Base-by-base conservation (phyloP, 1,140 invertebrate genomes). In the Drosophila kepulauana region DNA sequence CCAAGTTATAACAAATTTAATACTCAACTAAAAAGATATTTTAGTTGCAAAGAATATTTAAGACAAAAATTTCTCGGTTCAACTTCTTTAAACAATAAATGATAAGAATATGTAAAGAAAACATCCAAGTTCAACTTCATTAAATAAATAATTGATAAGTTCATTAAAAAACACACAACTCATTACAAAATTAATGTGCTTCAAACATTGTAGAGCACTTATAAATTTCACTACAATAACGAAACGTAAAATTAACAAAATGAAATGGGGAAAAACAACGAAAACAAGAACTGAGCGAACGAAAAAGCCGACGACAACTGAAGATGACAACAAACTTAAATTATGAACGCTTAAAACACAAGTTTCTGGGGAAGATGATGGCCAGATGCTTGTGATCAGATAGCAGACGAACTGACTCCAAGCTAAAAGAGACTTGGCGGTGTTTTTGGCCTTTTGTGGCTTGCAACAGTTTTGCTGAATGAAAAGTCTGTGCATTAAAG, bases 281-380 rank as follows among this genome's bases (percentile, higher is more conserved):
- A 35, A 58, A 73, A 79, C 57, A 43, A 33, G 11, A 61, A 73
- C 45, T 80, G 28, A 75, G 56, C 5, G 54, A 54, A 35, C 41
- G 41, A 48, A 52, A 52, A 15, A 41, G 65, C 35, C 46, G 54
- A 59, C 63, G 64, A 78, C 64, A 77, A 64, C 73, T 64, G 73
- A 38, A 68, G 79, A 71, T 85, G 85, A 85, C 85, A 88, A 89
- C 78, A 81, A 85, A 85, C 68, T 63, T 90, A 90, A 89, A 79
- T 90, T 89, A 89, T 90, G 86, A 89, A 74, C 65, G 78, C 81
- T 67, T 76, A 66, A 79, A 81, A 72, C 75, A 25, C 81, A 76
- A 70, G 69, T 81, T 84, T 89, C 85, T 84, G 72, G 54, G 66
- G 66, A 89, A 89, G 86, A 85, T 89, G 80, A 70, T 78, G 79